Percentiles rank a stretch among this genome's conserved stretches.
These are phyloP conservation scores for Botia kubotai DNA, from an alignment of 2,797 vertebrate species.

Conservation along the genomic window DNA sequence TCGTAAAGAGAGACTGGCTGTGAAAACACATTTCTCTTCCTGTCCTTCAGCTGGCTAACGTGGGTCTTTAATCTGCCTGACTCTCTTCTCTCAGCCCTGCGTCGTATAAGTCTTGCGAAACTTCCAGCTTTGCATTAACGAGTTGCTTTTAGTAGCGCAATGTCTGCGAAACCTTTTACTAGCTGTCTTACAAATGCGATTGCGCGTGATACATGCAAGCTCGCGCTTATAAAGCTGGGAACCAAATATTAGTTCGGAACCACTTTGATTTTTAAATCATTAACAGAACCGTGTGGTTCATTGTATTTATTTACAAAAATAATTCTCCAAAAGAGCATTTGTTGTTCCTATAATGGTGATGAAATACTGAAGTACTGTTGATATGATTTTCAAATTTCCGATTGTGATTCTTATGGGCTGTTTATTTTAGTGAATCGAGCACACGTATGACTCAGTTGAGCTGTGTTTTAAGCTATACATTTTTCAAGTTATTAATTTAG, in stretches of 20 bases:
- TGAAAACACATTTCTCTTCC: slow-evolving; percentile 51
- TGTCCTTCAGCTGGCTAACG: slow-evolving; percentile 45
- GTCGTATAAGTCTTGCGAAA: slow-evolving; percentile 32
- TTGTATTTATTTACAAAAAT: too few relatives aligned
- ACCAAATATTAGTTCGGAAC: neutral
- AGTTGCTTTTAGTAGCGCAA: slow-evolving; percentile 35
- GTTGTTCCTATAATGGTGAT: too few relatives aligned
- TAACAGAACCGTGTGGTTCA: too few relatives aligned
- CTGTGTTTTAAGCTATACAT: neutral
- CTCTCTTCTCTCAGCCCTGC: slow-evolving; percentile 24
- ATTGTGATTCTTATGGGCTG: neutral
- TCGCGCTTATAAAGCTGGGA: neutral
- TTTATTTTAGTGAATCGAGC: neutral
- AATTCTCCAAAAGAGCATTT: too few relatives aligned
- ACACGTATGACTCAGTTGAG: neutral
- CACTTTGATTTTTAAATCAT: neutral
- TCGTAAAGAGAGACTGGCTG: slow-evolving; percentile 55
- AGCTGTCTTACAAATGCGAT: slow-evolving; percentile 14
- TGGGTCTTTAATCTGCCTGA: slow-evolving; percentile 54
- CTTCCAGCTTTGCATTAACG: slow-evolving; percentile 14
- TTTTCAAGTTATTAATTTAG: neutral
- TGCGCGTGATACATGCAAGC: neutral
- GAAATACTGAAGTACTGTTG: neutral
- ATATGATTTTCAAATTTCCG: neutral
- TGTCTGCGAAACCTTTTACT: slow-evolving; percentile 1